These are phyloP conservation scores for Dascillus cervinus DNA, from an alignment of 2,888 invertebrate genomes.

Conservation along the genomic window DNA sequence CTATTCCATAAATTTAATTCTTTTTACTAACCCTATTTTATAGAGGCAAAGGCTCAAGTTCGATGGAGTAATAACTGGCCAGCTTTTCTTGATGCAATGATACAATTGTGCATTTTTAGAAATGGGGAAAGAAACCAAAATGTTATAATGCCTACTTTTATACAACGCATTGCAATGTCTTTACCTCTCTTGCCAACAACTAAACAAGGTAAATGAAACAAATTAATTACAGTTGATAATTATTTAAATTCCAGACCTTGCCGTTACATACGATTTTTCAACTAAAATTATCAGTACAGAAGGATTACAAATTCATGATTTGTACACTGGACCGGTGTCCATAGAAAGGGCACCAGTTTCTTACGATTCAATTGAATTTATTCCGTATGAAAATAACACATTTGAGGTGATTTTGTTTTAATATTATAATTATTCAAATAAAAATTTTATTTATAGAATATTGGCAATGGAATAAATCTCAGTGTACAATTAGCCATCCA, in stretches of 20 bases:
- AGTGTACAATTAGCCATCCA: slow-evolving; percentile 30
- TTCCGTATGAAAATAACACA: slow-evolving; percentile 21
- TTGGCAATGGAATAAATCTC: slow-evolving; percentile 32
- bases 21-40: too few species aligned
- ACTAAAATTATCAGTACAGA: slow-evolving; percentile 31
- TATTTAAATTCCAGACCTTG: slow-evolving; percentile 21
- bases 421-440: slow-evolving; percentile 1
- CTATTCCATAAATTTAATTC: too few species aligned
- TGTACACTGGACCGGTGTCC: slow-evolving; percentile 26
- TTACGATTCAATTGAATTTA: slow-evolving; percentile 31
- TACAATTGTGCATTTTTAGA: slow-evolving; percentile 67
- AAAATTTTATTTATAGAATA: slow-evolving; percentile 25
- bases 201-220: slow-evolving; percentile 16
- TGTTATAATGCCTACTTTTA: slow-evolving; percentile 60
- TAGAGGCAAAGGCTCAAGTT: too few species aligned
- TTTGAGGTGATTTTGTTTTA: slow-evolving; percentile 10
- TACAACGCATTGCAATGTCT: slow-evolving; percentile 46
- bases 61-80: slow-evolving; percentile 62
- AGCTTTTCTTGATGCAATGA: slow-evolving; percentile 80
- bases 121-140: slow-evolving; percentile 55
- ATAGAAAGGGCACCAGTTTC: slow-evolving; percentile 25
- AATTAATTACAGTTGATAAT: slow-evolving; percentile 3
- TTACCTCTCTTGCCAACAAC: slow-evolving; percentile 26
- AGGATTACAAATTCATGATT: slow-evolving; percentile 33
- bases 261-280: slow-evolving; percentile 31